Evolutionary conservation across 2,888 invertebrate genomes (phyloP).

Genomic region (Caenorhabditis sp.): DNA sequence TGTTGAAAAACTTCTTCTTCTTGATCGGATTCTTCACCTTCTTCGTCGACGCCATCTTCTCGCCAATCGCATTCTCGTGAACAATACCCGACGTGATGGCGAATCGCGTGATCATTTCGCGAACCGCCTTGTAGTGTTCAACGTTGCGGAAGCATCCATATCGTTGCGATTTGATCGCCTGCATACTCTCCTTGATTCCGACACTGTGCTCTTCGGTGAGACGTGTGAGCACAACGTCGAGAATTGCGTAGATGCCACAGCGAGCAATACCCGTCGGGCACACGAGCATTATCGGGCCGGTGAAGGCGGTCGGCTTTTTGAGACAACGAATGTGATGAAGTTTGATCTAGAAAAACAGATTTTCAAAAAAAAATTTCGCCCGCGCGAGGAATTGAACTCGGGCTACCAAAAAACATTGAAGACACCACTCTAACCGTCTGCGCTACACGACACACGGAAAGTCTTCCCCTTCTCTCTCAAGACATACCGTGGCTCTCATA

Average conservation of each 20-base stretch:
- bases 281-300: slow-evolving; percentile 31
- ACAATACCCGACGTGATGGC: slow-evolving; percentile 30
- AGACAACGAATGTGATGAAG: slow-evolving; percentile 17
- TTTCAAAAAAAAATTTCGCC: background rate
- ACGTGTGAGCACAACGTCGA: slow-evolving; percentile 33
- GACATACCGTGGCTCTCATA: slow-evolving; percentile 29
- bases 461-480: too few species aligned
- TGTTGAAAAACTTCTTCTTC: background rate
- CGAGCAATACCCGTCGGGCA: slow-evolving; percentile 31
- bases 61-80: slow-evolving; percentile 20
- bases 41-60: background rate
- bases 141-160: slow-evolving; percentile 29
- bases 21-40: background rate
- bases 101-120: slow-evolving; percentile 8
- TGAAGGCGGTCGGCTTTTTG: slow-evolving; percentile 21
- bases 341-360: slow-evolving; percentile 27
- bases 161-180: slow-evolving; percentile 28
- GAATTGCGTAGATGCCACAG: slow-evolving; percentile 25
- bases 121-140: slow-evolving; percentile 19
- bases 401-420: too few species aligned
- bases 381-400: too few species aligned
- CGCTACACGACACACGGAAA: too few species aligned
- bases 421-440: slow-evolving; percentile 1
- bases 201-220: slow-evolving; percentile 37
- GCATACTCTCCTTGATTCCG: slow-evolving; percentile 38